These are phyloP conservation scores for Callionymus lyra DNA, from an alignment of 2,113 vertebrate genomes.

Conservation along the genomic window DNA sequence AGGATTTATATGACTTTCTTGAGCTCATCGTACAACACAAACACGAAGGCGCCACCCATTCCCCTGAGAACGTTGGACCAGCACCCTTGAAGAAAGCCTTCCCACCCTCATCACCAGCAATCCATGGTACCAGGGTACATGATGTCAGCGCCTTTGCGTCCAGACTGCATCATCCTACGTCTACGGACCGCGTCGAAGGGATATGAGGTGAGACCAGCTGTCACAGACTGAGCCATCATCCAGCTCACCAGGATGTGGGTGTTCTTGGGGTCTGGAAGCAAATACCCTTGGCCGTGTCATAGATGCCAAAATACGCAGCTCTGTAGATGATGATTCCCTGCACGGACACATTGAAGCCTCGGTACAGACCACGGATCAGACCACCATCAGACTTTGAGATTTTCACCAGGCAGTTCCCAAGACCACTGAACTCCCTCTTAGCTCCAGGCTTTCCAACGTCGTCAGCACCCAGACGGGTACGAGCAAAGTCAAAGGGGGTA, in stretches of 20 bases:
- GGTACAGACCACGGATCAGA: conserved; percentile 75
- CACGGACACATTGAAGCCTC: conserved; percentile 84
- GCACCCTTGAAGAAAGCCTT: conserved; percentile 95
- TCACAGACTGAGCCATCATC: conserved; percentile 89
- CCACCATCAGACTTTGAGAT: conserved; percentile 73
- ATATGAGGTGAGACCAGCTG: conserved; percentile 79
- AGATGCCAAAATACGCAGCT: conserved; percentile 90
- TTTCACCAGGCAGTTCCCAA: conserved; percentile 76
- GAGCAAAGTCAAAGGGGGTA: conserved; percentile 83
- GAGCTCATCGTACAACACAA: conserved; percentile 91
- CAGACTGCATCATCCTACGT: conserved; percentile 97
- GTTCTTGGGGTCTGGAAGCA: conserved; percentile 90
- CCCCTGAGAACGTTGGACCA: conserved; percentile 92
- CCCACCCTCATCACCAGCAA: conserved; percentile 87
- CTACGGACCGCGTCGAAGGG: conserved; percentile 89
- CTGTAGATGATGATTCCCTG: no score
- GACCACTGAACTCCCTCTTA: conserved; percentile 72
- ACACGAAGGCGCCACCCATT: conserved; percentile 88
- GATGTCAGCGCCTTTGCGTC: conserved; percentile 88
- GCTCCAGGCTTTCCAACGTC: conserved; percentile 75
- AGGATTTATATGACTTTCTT: conserved; percentile 80
- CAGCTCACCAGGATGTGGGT: conserved; percentile 85
- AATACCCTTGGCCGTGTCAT: conserved; percentile 88
- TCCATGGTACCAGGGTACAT: conserved; percentile 89
- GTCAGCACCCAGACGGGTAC: conserved; percentile 77